phyloP scores from a whole-genome alignment of 2,797 vertebrate genomes.

The Premnoplex brunnescens region DNA sequence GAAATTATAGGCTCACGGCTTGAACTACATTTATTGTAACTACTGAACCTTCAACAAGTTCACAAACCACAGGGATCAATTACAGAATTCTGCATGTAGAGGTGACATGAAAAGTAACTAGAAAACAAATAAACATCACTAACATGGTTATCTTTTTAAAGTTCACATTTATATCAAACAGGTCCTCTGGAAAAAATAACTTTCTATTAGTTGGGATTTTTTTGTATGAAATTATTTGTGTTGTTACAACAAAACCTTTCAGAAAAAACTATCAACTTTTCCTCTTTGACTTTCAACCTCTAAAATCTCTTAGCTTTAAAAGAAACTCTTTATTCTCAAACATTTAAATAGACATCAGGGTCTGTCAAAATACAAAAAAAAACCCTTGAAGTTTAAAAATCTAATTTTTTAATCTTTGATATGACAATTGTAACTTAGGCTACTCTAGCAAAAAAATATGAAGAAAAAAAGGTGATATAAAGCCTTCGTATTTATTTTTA shows the following conservation, averaged over 20 bases:
- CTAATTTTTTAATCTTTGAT: neutral
- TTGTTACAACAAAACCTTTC: neutral
- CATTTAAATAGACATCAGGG: neutral
- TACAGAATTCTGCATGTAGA: neutral
- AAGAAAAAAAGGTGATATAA: neutral
- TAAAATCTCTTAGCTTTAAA: neutral
- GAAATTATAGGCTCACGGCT: neutral
- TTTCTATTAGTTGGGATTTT: neutral
- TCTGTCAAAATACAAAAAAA: neutral
- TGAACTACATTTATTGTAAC: neutral
- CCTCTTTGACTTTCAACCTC: neutral
- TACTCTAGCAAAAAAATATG: neutral
- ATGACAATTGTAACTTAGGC: neutral
- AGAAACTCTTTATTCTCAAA: neutral
- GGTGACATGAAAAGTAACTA: neutral
- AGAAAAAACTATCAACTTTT: neutral
- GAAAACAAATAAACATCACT: neutral
- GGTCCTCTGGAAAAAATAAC: neutral
- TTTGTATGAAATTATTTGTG: neutral
- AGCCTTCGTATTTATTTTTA: neutral
- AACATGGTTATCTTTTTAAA: neutral
- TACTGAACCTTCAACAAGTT: neutral
- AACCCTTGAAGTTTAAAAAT: accelerated
- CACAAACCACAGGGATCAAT: neutral
- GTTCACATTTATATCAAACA: neutral